Base-by-base conservation (phyloP, 2,888 invertebrate species). In the Athalia circularis region DNA sequence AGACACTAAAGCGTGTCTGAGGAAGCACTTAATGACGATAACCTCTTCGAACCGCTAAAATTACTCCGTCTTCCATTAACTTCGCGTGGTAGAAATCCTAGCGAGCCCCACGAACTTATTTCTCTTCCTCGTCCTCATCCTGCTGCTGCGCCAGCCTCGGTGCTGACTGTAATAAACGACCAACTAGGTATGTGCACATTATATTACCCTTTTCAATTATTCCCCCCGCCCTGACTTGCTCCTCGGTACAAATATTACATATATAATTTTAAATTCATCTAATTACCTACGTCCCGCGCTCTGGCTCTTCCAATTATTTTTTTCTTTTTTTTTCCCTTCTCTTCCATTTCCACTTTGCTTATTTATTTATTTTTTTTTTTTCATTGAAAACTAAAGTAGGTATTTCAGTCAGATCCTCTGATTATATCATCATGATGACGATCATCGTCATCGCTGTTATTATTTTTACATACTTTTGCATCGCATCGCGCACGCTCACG, bases 51-150 rank as follows among this genome's bases (percentile, higher is more conserved):
- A 86, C 86, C 82, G 82, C 82, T 80, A 84, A 84, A 84, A 86
- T 86, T 85, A 84, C 85, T 84, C 85, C 83, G 83, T 83, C 85
- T 86, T 85, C 84, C 85, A 86, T 87, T 85, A 85, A 85, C 85
- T 85, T 84, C 83, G 78, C 61, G 77, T 67, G 70, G 80, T 78
- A 54, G 78, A n/a, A 54, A 11, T 9, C 11, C 54, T 54, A n/a
- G 54, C 9, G 4, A 54, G n/a, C n/a, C 0, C 54, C n/a, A 4
- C 9, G 54, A 29, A 29, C 29, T 29, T 29, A 29, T 29, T 29
- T 29, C 29, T 54, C n/a, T n/a, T 54, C n/a, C n/a, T 4, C 54
- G 4, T 54, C n/a, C 54, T 4, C 54, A 54, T 54, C n/a, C 54
- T 11, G 54, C n/a, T 54, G 9, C n/a, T 4, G 8, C n/a, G 3